Evolutionary conservation across 2,888 invertebrate species (phyloP), one percentile per base, ranked within the genome.

Genomic region (Drosophila robusta): DNA sequence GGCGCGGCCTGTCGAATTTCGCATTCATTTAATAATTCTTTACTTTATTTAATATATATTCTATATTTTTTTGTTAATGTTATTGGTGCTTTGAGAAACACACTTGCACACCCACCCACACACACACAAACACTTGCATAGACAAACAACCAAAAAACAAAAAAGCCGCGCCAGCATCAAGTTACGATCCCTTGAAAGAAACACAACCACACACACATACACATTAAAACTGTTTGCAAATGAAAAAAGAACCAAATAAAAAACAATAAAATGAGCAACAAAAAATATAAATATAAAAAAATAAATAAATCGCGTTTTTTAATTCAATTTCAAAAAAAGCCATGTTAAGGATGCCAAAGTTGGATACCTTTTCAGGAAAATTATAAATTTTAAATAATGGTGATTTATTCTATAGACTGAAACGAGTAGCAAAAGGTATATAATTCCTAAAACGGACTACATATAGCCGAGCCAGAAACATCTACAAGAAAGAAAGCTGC

Each of bases 11-110:
- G 72, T 72, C 60, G 46, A 64, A 60, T 69, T 66, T 72, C 69
- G 50, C 54, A 55, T 71, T 61, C 38, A 52, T 69, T 63, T 47
- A 70, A 70, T 64, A 50, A 39, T 64, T 64, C 61, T 50, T 54
- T 9, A 41, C 60, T 55, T 51, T 39, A 12, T 42, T 55, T 62
- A 11, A 51, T 52, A 55, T 18, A 55, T 45, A 58, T 51, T 22
- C 46, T 14, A 34, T 57, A 70, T 51, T 65, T 64, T 65, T 62
- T 56, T 70, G 60, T 62, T 76, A 71, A 58, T 80, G 75, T 81
- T 80, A 80, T 75, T 69, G 81, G 81, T 81, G 81, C 80, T 80
- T 80, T 67, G 65, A 61, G 22, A 71, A 61, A 69, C 58, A 49
- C 44, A 41, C 56, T 41, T 39, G 36, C 52, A 22, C 50, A 42